These are phyloP conservation scores for Acleris laterana DNA, from an alignment of 2,888 invertebrate genomes.

Conservation along the genomic window DNA sequence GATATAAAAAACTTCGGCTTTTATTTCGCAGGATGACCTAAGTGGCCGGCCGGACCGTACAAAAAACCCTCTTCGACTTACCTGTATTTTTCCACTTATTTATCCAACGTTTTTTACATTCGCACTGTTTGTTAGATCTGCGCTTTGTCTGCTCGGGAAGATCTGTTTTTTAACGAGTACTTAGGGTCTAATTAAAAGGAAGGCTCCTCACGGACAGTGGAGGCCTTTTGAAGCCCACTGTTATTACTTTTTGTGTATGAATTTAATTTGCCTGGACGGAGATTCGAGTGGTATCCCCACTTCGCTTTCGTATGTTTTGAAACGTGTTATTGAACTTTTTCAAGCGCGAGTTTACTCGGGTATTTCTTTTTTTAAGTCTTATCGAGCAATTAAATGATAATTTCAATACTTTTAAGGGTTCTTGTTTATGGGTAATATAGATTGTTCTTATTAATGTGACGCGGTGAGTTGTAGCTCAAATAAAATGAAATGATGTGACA, in stretches of 20 bases:
- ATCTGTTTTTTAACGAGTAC: constrained; percentile 84
- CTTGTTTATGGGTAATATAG: background rate
- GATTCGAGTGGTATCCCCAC: constrained; percentile 68
- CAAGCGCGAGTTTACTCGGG: constrained; percentile 57
- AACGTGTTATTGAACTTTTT: constrained; percentile 64
- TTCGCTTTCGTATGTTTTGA: constrained; percentile 56
- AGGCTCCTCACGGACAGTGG: constrained; percentile 78
- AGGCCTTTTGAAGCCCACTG: constrained; percentile 82
- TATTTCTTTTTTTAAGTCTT: constrained; percentile 40
- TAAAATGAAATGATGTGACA: constrained; percentile 5
- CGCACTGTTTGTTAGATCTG: constrained; percentile 78
- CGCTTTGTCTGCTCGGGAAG: constrained; percentile 80
- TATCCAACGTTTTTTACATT: constrained; percentile 82
- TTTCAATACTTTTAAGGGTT: background rate
- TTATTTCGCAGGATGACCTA: constrained; percentile 84
- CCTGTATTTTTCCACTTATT: constrained; percentile 85
- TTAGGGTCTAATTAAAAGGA: constrained; percentile 84
- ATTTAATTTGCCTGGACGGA: constrained; percentile 80
- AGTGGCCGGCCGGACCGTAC: constrained; percentile 82
- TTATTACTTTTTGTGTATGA: constrained; percentile 81
- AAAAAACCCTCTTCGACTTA: constrained; percentile 82
- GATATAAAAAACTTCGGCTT: constrained; percentile 82
- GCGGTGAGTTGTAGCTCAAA: background rate
- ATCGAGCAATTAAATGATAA: constrained; percentile 4
- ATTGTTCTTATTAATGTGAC: background rate